Evolutionary conservation across 2,888 invertebrate species (phyloP).

Genomic region (Tipula vernalis): DNA sequence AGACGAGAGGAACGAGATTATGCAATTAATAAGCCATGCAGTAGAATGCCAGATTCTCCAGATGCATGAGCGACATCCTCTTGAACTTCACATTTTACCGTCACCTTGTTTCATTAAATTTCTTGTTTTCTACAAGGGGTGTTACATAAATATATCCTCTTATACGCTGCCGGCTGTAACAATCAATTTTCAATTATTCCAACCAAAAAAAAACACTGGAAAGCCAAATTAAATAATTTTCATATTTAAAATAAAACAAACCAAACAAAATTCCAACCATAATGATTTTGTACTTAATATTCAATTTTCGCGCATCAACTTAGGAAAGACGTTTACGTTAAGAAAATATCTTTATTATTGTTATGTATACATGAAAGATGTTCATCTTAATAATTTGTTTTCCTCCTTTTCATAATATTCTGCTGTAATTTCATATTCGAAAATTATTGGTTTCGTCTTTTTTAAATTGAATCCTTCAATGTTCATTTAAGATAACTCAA

Average conservation of each 20-base stretch:
- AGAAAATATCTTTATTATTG: background rate
- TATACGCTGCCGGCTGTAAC: background rate
- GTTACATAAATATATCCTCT: no score
- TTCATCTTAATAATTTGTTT: background rate
- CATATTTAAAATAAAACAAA: background rate
- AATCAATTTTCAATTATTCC: background rate
- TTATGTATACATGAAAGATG: background rate
- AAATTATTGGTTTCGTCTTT: background rate
- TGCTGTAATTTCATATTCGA: background rate
- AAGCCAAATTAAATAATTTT: background rate
- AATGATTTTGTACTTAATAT: background rate
- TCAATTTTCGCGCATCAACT: background rate
- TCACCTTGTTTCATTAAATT: no score
- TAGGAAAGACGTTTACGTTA: background rate
- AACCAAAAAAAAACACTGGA: background rate
- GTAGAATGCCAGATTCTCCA: no score
- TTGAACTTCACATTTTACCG: no score
- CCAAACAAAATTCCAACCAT: background rate
- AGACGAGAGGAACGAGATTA: no score
- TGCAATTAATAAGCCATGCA: no score
- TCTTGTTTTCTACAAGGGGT: no score
- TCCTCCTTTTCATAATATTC: background rate
- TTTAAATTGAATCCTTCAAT: background rate
- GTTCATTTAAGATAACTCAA: background rate
- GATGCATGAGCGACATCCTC: no score